These are phyloP conservation scores for Candoia aspera DNA, from an alignment of 2,113 vertebrate species.

Conservation along the genomic window DNA sequence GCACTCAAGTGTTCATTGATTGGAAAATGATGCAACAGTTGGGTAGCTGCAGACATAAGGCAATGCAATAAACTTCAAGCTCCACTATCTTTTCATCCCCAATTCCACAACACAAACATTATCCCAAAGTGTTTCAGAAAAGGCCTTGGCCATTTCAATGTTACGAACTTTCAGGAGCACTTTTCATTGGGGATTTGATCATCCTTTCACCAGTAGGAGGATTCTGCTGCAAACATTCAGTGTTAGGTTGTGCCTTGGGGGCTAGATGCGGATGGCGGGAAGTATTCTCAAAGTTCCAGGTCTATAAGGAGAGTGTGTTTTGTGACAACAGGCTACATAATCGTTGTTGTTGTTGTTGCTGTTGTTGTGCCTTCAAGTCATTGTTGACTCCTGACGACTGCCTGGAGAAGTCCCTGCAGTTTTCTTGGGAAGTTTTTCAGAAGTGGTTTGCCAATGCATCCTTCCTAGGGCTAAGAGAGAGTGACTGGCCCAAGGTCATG, in stretches of 20 bases:
- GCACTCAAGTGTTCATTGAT: conserved; percentile 59
- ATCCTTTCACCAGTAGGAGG: neutral
- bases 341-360: too few relatives aligned
- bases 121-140: neutral
- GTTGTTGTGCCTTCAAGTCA: too few relatives aligned
- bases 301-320: neutral
- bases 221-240: too few relatives aligned
- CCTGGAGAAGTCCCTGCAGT: neutral
- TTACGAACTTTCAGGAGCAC: neutral
- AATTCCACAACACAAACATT: neutral
- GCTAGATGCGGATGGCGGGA: neutral
- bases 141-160: neutral
- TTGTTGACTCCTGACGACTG: too few relatives aligned
- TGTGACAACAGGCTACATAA: too few relatives aligned
- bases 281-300: neutral
- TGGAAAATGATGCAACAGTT: conserved; percentile 67
- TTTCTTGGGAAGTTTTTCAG: too few relatives aligned
- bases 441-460: too few relatives aligned
- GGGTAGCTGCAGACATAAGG: conserved; percentile 49
- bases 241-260: neutral
- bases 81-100: conserved; percentile 30
- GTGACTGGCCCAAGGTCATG: too few relatives aligned
- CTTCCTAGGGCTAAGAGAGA: too few relatives aligned
- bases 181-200: neutral
- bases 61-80: conserved; percentile 36